Base-by-base conservation (phyloP, 1,140 invertebrate genomes). In the Caenorhabditis inopinata region DNA sequence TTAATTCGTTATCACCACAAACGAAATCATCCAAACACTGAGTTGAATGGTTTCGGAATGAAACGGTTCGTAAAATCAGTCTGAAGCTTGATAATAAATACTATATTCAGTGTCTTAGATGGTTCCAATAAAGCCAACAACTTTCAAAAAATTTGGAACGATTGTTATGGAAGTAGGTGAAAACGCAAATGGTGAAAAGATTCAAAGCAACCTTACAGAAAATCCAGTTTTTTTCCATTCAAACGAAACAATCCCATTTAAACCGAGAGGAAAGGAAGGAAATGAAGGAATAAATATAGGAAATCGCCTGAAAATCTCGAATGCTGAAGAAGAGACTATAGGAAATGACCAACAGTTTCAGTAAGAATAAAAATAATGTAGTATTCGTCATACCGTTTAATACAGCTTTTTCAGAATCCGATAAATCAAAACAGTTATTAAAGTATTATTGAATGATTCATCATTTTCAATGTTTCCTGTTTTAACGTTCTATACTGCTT, bases 321-420 rank as follows among this genome's bases (percentile, higher is more conserved):
- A 29, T 35, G 2, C 5, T 9, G 25, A 1, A 21, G 18, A 18
- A 21, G 53, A 32, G 2, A 16, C n/a, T n/a, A n/a, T n/a, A 32
- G 23, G n/a, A 68, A 9, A 18, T 16, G n/a, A 42, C n/a, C n/a
- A 68, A 42, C n/a, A 29, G 23, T 68, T 68, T 21, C 12, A 18
- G 58, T 68, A n/a, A 42, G 58, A 18, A 14, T 32, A 21, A 9
- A 38, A 14, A 14, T 68, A 16, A 11, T 4, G 23, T 11, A 68
- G 14, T 32, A 9, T 16, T 29, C 25, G 27, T 16, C 11, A 68
- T 42, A 21, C n/a, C n/a, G 18, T 58, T 16, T 3, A 32, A 42
- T 68, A 38, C n/a, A 68, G 32, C n/a, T 68, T 68, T n/a, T 68
- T 68, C 29, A 68, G 58, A 42, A 68, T 68, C 21, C 32, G 32